A percentile compares a stretch with the other conserved stretches of the same genome.
phyloP scores from a whole-genome alignment of 2,113 vertebrate species.

The Maccullochella peelii region DNA sequence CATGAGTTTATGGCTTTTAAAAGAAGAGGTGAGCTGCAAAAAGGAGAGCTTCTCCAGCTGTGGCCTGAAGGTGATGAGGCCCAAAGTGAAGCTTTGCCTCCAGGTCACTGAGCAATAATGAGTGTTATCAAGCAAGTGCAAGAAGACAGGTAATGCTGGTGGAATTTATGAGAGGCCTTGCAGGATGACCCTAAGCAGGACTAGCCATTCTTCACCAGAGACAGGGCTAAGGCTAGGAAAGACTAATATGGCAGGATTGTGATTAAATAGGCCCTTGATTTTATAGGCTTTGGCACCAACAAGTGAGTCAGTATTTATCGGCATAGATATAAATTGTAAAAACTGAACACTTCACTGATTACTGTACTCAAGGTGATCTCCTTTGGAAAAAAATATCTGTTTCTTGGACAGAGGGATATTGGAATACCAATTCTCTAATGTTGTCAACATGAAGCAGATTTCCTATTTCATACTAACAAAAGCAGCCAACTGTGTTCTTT shows the following conservation, averaged over 20 bases:
- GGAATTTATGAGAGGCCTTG: slow-evolving; percentile 80
- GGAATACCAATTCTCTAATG: background rate
- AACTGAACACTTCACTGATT: slow-evolving; percentile 55
- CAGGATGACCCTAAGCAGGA: slow-evolving; percentile 72
- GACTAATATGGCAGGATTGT: slow-evolving; percentile 73
- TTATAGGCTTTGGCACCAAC: slow-evolving; percentile 59
- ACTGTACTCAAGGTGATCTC: slow-evolving; percentile 54
- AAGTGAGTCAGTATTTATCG: slow-evolving; percentile 60
- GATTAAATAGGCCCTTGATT: slow-evolving; percentile 71
- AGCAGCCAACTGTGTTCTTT: background rate
- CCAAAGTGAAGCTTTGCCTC: slow-evolving; percentile 69
- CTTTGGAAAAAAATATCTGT: background rate
- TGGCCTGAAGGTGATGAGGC: slow-evolving; percentile 58
- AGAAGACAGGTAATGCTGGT: slow-evolving; percentile 70
- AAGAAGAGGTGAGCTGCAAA: slow-evolving; percentile 54
- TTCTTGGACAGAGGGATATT: slow-evolving; percentile 8
- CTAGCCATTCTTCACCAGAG: slow-evolving; percentile 67
- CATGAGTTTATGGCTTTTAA: slow-evolving; percentile 72
- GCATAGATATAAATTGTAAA: slow-evolving; percentile 56
- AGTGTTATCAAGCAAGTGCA: slow-evolving; percentile 78
- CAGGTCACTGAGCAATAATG: slow-evolving; percentile 78
- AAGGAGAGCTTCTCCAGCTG: slow-evolving; percentile 41
- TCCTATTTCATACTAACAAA: background rate
- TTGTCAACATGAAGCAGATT: background rate
- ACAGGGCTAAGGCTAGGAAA: slow-evolving; percentile 69